Base-by-base conservation (phyloP, 2,888 invertebrate genomes). In the Sclerodermus sp. region DNA sequence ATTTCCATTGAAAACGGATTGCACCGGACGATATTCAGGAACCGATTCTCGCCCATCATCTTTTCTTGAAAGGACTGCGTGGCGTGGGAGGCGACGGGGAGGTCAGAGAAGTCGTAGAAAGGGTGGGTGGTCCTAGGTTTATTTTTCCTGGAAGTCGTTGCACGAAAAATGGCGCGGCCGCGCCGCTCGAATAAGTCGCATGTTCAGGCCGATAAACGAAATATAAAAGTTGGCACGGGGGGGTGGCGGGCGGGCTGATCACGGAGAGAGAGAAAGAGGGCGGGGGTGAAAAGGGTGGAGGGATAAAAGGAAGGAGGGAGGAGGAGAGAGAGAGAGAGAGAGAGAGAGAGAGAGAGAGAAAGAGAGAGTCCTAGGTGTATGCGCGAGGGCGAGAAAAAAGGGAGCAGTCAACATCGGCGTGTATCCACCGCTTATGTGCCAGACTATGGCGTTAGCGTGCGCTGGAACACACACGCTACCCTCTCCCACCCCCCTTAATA, bases 121-220 rank as follows among this genome's bases (percentile, higher is more conserved):
- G 36, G 36, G 36, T 15, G 9, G 13, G 36, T 36, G 36, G 36
- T 14, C 23, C 23, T 23, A 23, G 23, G 23, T 23, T 23, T 38
- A 38, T 16, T 17, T 14, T 38, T 14, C 17, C 15, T 13, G 15
- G 16, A 17, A 16, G 38, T 38, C 38, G 16, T 14, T 34, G 34
- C 38, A 15, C 32, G 47, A 18, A 47, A 50, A 42, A 37, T 36
- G 49, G 31, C 42, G 6, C 4, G 23, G 23, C 10, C 41, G n/a
- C 39, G 43, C 18, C 29, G 51, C 48, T 51, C 42, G 40, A 44
- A 43, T 51, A 70, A 71, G 70, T 71, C 71, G 71, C 71, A 71
- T 71, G 71, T 71, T 71, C 62, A 68, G 70, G 63, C 70, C 66
- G 71, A 71, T 71, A 71, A 71, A 71, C 69, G 71, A 70, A 71